Evolutionary conservation across 2,888 invertebrate species (phyloP).

Genomic region (Mythimna albipuncta): DNA sequence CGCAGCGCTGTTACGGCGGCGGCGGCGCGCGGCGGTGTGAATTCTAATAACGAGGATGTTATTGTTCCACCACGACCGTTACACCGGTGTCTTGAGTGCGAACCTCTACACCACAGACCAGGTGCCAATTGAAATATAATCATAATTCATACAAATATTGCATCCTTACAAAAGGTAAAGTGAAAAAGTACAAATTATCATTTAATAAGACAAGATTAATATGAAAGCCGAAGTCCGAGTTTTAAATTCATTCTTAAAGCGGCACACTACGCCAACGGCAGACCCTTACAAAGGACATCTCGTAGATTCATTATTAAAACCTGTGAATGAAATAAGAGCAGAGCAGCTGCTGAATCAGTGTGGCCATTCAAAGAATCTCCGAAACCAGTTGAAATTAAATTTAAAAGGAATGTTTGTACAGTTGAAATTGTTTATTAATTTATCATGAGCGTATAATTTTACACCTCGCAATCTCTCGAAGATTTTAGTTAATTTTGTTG

Average conservation of each 20-base stretch:
- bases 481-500: conserved; percentile 78
- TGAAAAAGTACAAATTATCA: conserved; percentile 23
- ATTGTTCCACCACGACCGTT: conserved; percentile 67
- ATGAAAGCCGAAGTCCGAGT: conserved; percentile 26
- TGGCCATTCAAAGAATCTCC: conserved; percentile 66
- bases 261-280: conserved; percentile 35
- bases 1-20: conserved; percentile 66
- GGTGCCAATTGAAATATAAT: conserved; percentile 8
- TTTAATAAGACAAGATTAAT: conserved; percentile 49
- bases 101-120: conserved; percentile 13
- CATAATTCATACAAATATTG: conserved; percentile 14
- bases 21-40: conserved; percentile 66
- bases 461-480: conserved; percentile 71
- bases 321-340: conserved; percentile 52
- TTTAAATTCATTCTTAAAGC: conserved; percentile 45
- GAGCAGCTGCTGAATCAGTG: conserved; percentile 53
- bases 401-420: conserved; percentile 71
- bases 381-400: conserved; percentile 67
- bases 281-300: conserved; percentile 46
- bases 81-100: conserved; percentile 38
- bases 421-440: conserved; percentile 75
- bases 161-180: not conserved
- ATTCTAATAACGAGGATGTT: conserved; percentile 81
- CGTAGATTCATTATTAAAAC: conserved; percentile 60
- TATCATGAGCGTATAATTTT: conserved; percentile 74